A percentile compares a stretch with the other conserved stretches of the same genome.
Conservation (phyloP, 2,797 vertebrate species). For the Alosa sapidissima region DNA sequence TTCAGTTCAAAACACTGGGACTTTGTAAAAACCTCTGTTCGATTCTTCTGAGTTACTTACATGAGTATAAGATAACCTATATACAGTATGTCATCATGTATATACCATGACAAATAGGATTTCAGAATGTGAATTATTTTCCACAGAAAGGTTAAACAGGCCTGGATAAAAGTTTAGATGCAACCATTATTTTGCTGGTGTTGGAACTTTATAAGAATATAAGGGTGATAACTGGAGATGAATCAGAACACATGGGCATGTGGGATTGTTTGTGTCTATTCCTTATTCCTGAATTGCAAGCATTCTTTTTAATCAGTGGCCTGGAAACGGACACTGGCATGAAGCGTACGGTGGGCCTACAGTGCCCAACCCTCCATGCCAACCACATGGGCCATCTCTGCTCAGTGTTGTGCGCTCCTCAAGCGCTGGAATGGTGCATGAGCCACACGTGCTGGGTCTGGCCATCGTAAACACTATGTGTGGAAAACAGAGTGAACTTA, state of each 20-base stretch:
- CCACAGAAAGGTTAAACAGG: neutral
- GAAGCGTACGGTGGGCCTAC: neutral
- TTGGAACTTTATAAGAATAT: neutral
- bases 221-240: neutral
- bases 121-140: neutral
- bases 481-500: neutral
- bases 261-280: conserved; percentile 10
- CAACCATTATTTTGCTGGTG: neutral
- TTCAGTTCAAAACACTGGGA: neutral
- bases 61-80: neutral
- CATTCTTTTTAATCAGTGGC: neutral
- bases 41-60: neutral
- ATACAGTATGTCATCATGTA: neutral
- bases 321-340: neutral
- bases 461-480: neutral
- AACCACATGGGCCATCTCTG: neutral
- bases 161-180: neutral
- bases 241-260: neutral
- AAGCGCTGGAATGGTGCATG: neutral
- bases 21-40: neutral
- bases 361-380: neutral
- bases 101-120: neutral
- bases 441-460: neutral
- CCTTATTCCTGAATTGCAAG: neutral
- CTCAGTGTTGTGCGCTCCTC: neutral